phyloP scores from a whole-genome alignment of 1,140 invertebrate species.

The Trichomalopsis sarcophagae region DNA sequence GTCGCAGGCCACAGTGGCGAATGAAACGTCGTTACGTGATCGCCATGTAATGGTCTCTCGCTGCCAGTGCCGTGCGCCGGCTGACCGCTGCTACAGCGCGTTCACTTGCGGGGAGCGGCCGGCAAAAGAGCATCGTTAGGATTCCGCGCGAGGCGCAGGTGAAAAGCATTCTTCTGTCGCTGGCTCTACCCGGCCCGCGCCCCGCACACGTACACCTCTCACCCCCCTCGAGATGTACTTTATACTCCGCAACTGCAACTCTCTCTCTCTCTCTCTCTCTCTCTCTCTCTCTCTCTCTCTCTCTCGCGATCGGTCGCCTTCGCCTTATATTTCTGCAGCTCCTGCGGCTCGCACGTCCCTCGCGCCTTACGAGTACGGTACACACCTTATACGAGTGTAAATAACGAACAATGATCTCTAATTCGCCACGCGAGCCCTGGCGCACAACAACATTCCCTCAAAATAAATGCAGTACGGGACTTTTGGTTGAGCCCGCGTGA shows the following conservation, averaged over 20 bases:
- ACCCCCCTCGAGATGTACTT: too few species aligned
- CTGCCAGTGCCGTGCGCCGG: too few species aligned
- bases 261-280: too few species aligned
- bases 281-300: too few species aligned
- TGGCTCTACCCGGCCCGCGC: neutral
- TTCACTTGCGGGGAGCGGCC: too few species aligned
- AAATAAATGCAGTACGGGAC: neutral
- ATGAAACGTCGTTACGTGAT: conserved; percentile 4
- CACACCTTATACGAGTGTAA: neutral
- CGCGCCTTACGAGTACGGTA: too few species aligned
- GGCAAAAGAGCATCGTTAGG: neutral
- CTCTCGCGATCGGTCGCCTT: too few species aligned
- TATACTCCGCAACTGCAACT: too few species aligned
- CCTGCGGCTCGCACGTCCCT: too few species aligned
- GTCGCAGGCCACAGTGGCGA: neutral
- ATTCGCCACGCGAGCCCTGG: neutral
- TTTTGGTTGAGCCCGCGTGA: neutral
- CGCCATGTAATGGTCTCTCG: conserved; percentile 2
- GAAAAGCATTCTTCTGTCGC: conserved; percentile 3
- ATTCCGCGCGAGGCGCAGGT: neutral
- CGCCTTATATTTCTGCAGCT: too few species aligned
- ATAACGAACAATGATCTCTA: neutral
- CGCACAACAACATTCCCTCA: neutral
- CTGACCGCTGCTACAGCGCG: neutral
- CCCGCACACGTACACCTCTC: too few species aligned